Percentiles rank a stretch among this genome's conserved stretches.
Evolutionary conservation across 2,888 invertebrate species (phyloP).

Genomic region (Eupithecia tripunctaria): DNA sequence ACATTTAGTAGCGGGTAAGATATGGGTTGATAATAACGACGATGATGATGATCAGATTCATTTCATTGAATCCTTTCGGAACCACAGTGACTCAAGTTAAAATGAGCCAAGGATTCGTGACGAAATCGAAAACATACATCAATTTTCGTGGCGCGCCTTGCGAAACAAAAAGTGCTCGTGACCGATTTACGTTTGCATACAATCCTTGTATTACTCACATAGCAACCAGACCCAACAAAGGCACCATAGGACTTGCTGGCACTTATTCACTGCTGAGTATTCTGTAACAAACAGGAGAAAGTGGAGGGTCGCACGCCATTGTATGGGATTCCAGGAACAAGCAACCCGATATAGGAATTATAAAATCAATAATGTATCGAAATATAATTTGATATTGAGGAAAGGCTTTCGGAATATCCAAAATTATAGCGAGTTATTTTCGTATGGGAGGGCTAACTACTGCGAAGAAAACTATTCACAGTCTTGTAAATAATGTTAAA

Average conservation of each 20-base stretch:
- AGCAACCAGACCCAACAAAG: conserved; percentile 43
- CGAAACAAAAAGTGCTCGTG: conserved; percentile 40
- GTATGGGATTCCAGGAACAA: conserved; percentile 23
- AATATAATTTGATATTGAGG: not conserved
- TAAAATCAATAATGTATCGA: conserved; percentile 3
- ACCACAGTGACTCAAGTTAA: conserved; percentile 16
- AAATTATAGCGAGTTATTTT: not conserved
- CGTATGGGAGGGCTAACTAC: not conserved
- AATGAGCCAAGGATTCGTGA: conserved; percentile 30
- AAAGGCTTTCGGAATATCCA: not conserved
- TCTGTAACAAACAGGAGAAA: conserved; percentile 32
- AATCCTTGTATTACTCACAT: conserved; percentile 42
- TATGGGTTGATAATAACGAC: not conserved
- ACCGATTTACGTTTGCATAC: conserved; percentile 37
- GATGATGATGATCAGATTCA: not conserved
- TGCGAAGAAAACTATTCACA: not conserved
- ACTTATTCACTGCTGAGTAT: conserved; percentile 19
- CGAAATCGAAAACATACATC: conserved; percentile 32
- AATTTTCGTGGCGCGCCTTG: conserved; percentile 33
- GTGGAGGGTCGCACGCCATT: conserved; percentile 35
- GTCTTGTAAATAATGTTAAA: too few species aligned
- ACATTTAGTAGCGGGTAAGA: not conserved
- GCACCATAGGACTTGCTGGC: conserved; percentile 15
- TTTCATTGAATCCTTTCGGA: conserved; percentile 13
- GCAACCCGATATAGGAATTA: conserved; percentile 12